These are phyloP conservation scores for Cotesia chilonis DNA, from an alignment of 1,140 invertebrate species.

Conservation along the genomic window DNA sequence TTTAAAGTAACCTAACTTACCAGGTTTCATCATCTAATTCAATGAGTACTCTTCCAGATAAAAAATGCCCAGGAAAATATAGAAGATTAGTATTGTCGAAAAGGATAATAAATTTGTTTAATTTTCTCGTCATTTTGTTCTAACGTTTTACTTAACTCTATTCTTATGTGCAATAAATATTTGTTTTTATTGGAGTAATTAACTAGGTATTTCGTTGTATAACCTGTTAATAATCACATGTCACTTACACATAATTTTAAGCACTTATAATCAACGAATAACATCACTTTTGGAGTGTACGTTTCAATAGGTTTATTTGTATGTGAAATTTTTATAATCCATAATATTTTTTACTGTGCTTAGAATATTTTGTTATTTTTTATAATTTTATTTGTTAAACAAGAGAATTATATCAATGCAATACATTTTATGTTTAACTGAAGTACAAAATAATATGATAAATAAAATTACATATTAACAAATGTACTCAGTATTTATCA, in stretches of 20 bases:
- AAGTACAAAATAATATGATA: no score
- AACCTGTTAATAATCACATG: not conserved
- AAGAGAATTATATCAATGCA: no score
- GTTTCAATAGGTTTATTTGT: no score
- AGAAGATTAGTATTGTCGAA: conserved; percentile 93
- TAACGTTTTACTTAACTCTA: not conserved
- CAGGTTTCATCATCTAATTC: conserved; percentile 91
- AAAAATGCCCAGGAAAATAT: conserved; percentile 91
- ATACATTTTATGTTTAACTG: no score
- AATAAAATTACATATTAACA: no score
- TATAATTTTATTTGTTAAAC: no score
- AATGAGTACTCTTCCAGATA: conserved; percentile 89
- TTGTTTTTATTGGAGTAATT: not conserved
- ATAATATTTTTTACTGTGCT: no score
- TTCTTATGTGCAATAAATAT: not conserved
- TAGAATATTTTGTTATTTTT: no score
- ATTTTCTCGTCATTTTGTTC: conserved; percentile 80
- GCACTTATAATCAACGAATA: no score
- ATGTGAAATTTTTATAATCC: no score
- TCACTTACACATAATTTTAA: no score
- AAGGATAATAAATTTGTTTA: conserved; percentile 91
- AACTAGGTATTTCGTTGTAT: not conserved
- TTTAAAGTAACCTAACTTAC: conserved; percentile 62
- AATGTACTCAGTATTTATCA: not conserved
- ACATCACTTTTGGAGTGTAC: no score